Evolutionary conservation across 2,113 vertebrate species (phyloP).

Genomic region (Limnothrissa miodon): DNA sequence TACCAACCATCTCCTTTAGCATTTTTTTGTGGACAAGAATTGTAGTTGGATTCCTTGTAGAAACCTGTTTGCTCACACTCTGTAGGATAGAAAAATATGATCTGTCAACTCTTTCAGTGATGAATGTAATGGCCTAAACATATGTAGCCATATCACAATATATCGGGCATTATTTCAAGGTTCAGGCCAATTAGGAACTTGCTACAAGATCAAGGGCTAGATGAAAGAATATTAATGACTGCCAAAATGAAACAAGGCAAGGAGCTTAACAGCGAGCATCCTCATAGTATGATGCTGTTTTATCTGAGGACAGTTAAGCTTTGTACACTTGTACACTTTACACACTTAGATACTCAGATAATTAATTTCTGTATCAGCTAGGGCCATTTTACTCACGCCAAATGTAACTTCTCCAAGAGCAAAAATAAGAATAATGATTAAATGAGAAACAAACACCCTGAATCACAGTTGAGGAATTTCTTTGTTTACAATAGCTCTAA

Average conservation of each 20-base stretch:
- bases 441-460: background rate
- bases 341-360: background rate
- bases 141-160: background rate
- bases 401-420: background rate
- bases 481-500: background rate
- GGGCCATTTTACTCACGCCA: background rate
- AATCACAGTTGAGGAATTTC: background rate
- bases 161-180: background rate
- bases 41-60: background rate
- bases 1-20: slow-evolving; percentile 4
- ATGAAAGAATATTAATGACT: background rate
- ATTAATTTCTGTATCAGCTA: background rate
- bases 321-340: background rate
- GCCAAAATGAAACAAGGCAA: background rate
- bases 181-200: background rate
- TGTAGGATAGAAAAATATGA: background rate
- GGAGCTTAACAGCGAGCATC: background rate
- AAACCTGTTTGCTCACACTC: background rate
- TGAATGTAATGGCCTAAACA: background rate
- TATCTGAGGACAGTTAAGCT: background rate
- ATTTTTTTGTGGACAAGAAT: background rate
- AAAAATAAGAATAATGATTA: background rate
- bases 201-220: background rate
- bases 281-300: too few relatives aligned
- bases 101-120: background rate